Evolutionary conservation across 2,888 invertebrate genomes (phyloP), one percentile per base, ranked within the genome.

Genomic region (Drosophila anomalata): DNA sequence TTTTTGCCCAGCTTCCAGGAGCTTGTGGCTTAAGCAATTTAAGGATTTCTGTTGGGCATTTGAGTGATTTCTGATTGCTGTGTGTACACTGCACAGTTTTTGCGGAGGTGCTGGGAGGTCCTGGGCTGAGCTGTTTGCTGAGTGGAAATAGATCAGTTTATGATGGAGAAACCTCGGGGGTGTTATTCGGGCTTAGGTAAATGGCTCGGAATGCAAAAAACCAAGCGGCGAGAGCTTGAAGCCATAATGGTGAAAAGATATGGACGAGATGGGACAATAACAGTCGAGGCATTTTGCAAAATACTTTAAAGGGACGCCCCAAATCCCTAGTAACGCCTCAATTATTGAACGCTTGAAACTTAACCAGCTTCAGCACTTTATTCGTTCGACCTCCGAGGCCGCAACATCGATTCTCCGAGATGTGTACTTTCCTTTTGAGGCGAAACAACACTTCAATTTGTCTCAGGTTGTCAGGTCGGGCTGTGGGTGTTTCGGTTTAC

Each of bases 401-500:
- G 48, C 26, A 24, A 20, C 36, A 54, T 29, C 20, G 60, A 26
- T 36, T 33, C 20, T 11, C 8, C 33, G 22, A 17, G 7, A 47
- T 48, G 14, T 50, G 14, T 50, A 14, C 31, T 60, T 8, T n/a
- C n/a, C 44, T 36, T 52, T 33, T 56, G 31, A 44, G 42, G 46
- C 63, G 65, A 56, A 82, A 79, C 73, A 83, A 79, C 71, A 73
- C 50, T 72, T 87, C 82, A 81, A 82, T 84, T 84, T 84, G 87
- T 86, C 83, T 77, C 72, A 72, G 79, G 81, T 79, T 86, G 87
- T 84, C 82, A 81, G 76, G 82, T 76, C 71, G 67, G 55, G 68
- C 67, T 79, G 81, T 42, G 53, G 55, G 11, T 52, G 53, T 46
- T 52, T 51, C 60, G 56, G 51, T 58, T 46, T 44, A 44, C 54